Evolutionary conservation across 2,888 invertebrate species (phyloP).

Genomic region (Trisateles emortualis): DNA sequence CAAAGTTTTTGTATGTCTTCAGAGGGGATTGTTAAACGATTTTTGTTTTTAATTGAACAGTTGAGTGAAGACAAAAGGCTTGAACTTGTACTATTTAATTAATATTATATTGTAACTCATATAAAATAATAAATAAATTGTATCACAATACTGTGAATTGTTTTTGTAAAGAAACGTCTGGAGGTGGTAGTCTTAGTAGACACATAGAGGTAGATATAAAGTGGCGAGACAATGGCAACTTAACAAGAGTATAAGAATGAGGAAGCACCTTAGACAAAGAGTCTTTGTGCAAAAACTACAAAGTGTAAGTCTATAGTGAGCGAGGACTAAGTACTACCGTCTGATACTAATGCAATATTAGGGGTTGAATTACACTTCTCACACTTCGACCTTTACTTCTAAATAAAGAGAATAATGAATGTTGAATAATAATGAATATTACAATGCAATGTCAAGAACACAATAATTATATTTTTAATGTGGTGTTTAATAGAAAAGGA

Average conservation of each 20-base stretch:
- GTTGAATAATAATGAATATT: too few relatives aligned
- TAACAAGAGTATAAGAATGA: constrained; percentile 43
- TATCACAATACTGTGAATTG: background rate
- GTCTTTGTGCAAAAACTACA: constrained; percentile 50
- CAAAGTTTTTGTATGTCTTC: constrained; percentile 81
- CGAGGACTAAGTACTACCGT: background rate
- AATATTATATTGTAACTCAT: constrained; percentile 28
- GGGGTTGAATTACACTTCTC: background rate
- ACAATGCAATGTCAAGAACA: too few relatives aligned
- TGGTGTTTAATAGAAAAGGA: too few relatives aligned
- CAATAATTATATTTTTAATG: too few relatives aligned
- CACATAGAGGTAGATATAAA: constrained; percentile 20
- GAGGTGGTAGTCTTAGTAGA: constrained; percentile 25
- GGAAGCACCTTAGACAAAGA: constrained; percentile 58
- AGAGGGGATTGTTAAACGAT: constrained; percentile 68
- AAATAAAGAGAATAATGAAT: too few relatives aligned
- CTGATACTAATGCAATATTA: constrained; percentile 14
- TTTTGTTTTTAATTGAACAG: constrained; percentile 71
- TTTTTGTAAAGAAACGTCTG: constrained; percentile 10
- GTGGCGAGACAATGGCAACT: constrained; percentile 44
- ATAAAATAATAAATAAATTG: constrained; percentile 22
- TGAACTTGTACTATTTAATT: constrained; percentile 36
- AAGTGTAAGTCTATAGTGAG: constrained; percentile 26
- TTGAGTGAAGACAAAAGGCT: constrained; percentile 44
- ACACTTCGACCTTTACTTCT: background rate